phyloP scores from a whole-genome alignment of 1,140 invertebrate genomes.

The Eubasilissa regina region DNA sequence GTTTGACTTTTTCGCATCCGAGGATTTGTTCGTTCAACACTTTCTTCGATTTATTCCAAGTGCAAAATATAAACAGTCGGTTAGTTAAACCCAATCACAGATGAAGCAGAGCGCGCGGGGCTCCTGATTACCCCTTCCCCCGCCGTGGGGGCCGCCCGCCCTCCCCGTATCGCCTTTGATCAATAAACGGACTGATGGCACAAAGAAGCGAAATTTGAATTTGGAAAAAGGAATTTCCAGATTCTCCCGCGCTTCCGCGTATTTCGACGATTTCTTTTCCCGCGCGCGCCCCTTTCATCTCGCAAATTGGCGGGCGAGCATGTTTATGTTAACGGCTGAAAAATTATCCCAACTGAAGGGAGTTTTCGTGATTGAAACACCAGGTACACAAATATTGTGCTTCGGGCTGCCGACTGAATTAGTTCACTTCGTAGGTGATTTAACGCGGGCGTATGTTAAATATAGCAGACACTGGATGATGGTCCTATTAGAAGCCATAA shows the following conservation, averaged over 20 bases:
- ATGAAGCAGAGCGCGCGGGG: slow-evolving; percentile 55
- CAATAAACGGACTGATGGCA: slow-evolving; percentile 60
- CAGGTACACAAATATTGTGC: slow-evolving; percentile 21
- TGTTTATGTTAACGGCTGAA: slow-evolving; percentile 42
- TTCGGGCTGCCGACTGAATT: not conserved
- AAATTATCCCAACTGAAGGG: slow-evolving; percentile 29
- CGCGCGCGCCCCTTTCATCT: slow-evolving; percentile 54
- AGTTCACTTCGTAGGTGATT: slow-evolving; percentile 15
- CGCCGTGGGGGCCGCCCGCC: not conserved
- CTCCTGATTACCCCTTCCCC: slow-evolving; percentile 54
- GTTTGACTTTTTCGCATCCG: slow-evolving; percentile 27
- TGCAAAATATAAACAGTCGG: slow-evolving; percentile 60
- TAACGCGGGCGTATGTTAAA: not conserved
- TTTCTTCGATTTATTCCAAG: slow-evolving; percentile 49
- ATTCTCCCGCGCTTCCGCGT: slow-evolving; percentile 34
- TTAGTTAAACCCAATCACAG: slow-evolving; percentile 61
- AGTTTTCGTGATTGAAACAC: slow-evolving; percentile 35
- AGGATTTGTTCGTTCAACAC: slow-evolving; percentile 46
- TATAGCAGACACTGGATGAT: no score
- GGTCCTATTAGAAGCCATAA: no score
- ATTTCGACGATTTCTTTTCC: slow-evolving; percentile 50
- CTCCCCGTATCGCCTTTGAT: slow-evolving; percentile 54
- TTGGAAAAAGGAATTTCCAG: slow-evolving; percentile 45
- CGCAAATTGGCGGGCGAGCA: slow-evolving; percentile 56
- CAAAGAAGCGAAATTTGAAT: slow-evolving; percentile 59